phyloP scores from a whole-genome alignment of 2,888 invertebrate species.

The Athripsodes cinereus region DNA sequence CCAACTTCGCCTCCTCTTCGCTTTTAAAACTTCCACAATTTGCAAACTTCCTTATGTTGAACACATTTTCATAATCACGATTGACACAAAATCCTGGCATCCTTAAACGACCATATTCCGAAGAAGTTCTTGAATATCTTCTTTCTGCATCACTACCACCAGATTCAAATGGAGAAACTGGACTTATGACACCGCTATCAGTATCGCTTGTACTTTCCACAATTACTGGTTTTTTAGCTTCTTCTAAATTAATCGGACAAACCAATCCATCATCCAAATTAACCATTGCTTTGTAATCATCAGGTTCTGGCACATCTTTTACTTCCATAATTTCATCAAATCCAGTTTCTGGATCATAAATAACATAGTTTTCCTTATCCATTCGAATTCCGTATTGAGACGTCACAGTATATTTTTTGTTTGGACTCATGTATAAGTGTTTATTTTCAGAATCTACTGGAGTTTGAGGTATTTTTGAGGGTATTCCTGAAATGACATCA shows the following conservation, averaged over 20 bases:
- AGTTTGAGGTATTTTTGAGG: constrained; percentile 49
- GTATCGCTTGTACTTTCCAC: constrained; percentile 54
- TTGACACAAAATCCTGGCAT: constrained; percentile 6
- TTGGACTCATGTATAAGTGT: constrained; percentile 46
- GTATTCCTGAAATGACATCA: constrained; percentile 41
- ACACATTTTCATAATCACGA: constrained; percentile 11
- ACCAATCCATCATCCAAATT: not conserved
- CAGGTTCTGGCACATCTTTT: constrained; percentile 25
- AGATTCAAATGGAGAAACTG: constrained; percentile 53
- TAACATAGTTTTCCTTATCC: constrained; percentile 50
- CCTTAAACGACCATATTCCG: constrained; percentile 12
- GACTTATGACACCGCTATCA: constrained; percentile 59
- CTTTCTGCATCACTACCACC: constrained; percentile 16
- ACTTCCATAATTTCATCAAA: constrained; percentile 35
- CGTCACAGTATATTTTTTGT: constrained; percentile 50
- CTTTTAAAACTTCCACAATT: not conserved
- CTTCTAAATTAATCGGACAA: not conserved
- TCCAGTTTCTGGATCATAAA: constrained; percentile 48
- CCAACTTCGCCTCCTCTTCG: not conserved
- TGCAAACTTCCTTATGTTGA: not conserved
- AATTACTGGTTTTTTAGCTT: constrained; percentile 21
- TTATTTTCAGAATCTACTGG: constrained; percentile 48
- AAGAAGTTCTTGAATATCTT: constrained; percentile 16
- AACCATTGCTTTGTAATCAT: not conserved
- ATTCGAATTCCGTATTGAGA: constrained; percentile 48